Evolutionary conservation across 2,797 vertebrate species (phyloP).

Genomic region (Scolopax bukidnonensis): DNA sequence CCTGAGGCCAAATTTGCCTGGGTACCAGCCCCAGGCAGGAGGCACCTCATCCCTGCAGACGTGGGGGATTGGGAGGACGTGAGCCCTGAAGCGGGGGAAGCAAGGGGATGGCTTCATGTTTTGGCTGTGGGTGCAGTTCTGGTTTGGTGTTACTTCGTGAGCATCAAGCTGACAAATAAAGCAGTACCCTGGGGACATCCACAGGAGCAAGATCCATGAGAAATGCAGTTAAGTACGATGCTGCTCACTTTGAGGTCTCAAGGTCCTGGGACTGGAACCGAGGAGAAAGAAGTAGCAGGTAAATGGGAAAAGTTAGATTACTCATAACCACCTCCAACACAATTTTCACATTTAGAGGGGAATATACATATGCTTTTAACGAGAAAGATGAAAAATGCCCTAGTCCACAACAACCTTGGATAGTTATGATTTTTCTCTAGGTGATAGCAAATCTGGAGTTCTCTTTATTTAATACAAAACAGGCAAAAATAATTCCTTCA

Average conservation of each 20-base stretch:
- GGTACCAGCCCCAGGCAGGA: neutral
- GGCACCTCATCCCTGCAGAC: neutral
- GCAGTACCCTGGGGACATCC: neutral
- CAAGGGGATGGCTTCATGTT: neutral
- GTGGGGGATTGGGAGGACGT: neutral
- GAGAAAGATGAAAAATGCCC: neutral
- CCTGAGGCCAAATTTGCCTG: neutral
- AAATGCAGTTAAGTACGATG: neutral
- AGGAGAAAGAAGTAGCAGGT: neutral
- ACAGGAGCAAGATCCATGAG: neutral
- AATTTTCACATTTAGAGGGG: neutral
- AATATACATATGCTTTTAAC: neutral
- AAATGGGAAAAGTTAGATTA: neutral
- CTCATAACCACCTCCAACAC: neutral
- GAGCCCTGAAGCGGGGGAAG: neutral
- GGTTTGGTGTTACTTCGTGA: neutral
- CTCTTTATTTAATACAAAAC: neutral
- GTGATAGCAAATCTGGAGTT: neutral
- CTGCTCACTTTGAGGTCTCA: neutral
- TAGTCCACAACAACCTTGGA: neutral
- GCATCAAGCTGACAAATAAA: neutral
- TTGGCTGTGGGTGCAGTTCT: accelerated
- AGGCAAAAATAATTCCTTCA: neutral
- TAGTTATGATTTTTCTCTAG: neutral
- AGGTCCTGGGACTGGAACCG: neutral